Conservation (phyloP, 1,140 invertebrate genomes). For the Pogonomyrmex californicus region DNA sequence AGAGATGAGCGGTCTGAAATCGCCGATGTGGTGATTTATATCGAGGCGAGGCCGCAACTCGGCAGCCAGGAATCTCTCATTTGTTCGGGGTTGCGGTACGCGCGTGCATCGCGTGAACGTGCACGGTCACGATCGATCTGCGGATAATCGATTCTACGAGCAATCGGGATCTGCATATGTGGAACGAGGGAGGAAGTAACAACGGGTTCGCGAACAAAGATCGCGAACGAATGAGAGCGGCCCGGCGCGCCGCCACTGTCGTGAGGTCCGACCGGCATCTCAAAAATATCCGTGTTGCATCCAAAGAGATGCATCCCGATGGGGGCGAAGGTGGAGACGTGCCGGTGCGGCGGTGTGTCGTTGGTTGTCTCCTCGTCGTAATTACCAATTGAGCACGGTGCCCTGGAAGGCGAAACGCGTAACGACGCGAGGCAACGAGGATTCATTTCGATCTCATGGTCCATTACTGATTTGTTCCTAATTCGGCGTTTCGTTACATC, state of each 20-base stretch:
- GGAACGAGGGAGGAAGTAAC: neutral
- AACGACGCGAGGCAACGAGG: slow-evolving; percentile 70
- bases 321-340: slow-evolving; percentile 29
- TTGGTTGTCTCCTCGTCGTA: slow-evolving; percentile 73
- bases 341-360: slow-evolving; percentile 65
- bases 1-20: neutral
- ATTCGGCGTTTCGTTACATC: slow-evolving; percentile 69
- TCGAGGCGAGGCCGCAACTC: neutral
- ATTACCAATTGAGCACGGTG: slow-evolving; percentile 82
- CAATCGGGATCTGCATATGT: slow-evolving; percentile 47
- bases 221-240: neutral
- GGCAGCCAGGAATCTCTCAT: slow-evolving; percentile 38
- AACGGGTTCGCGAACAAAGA: slow-evolving; percentile 25
- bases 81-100: slow-evolving; percentile 28
- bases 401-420: slow-evolving; percentile 62
- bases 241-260: neutral
- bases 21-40: neutral
- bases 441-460: slow-evolving; percentile 77
- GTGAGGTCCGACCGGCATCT: neutral
- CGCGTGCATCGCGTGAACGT: slow-evolving; percentile 55
- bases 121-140: slow-evolving; percentile 62
- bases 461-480: slow-evolving; percentile 77
- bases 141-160: slow-evolving; percentile 64
- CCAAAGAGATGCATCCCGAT: neutral
- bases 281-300: slow-evolving; percentile 12